Percentiles rank a stretch among this genome's conserved stretches.
phyloP scores from a whole-genome alignment of 2,888 invertebrate species.

The Cecidostiba fungosa region DNA sequence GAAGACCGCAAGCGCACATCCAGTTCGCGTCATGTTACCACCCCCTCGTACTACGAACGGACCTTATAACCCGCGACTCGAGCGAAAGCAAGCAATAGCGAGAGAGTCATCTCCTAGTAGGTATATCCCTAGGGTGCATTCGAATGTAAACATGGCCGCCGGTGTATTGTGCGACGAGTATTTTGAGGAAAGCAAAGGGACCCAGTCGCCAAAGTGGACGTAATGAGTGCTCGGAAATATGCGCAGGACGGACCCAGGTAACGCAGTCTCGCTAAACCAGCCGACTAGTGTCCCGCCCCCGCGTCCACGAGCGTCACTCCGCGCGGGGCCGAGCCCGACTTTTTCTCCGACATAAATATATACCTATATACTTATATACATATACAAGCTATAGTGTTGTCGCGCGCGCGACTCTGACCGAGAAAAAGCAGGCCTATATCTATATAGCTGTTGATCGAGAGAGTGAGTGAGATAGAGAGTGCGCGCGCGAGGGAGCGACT shows the following conservation, averaged over 20 bases:
- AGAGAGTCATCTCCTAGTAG: neutral
- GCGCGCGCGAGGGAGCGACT: constrained; percentile 17
- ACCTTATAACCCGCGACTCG: neutral
- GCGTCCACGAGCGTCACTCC: neutral
- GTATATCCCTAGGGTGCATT: constrained; percentile 66
- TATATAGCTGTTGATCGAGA: constrained; percentile 11
- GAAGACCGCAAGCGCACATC: too few species aligned
- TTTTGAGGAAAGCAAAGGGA: neutral
- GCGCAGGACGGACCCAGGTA: constrained; percentile 60
- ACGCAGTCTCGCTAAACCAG: neutral
- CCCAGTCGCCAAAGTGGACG: constrained; percentile 27
- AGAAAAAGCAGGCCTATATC: constrained; percentile 16
- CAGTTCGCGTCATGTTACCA: neutral
- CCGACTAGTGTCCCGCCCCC: neutral
- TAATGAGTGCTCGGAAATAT: constrained; percentile 54
- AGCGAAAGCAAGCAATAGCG: neutral
- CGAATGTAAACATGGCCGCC: constrained; percentile 78
- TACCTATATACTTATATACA: neutral
- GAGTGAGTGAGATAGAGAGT: constrained; percentile 26
- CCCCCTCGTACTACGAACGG: constrained; percentile 2
- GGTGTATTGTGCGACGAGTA: constrained; percentile 74
- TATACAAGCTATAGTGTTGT: neutral
- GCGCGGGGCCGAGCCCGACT: neutral
- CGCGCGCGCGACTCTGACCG: constrained; percentile 13
- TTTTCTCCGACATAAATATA: neutral